Base-by-base conservation (phyloP, 2,113 vertebrate genomes). In the Ovibos moschatus region DNA sequence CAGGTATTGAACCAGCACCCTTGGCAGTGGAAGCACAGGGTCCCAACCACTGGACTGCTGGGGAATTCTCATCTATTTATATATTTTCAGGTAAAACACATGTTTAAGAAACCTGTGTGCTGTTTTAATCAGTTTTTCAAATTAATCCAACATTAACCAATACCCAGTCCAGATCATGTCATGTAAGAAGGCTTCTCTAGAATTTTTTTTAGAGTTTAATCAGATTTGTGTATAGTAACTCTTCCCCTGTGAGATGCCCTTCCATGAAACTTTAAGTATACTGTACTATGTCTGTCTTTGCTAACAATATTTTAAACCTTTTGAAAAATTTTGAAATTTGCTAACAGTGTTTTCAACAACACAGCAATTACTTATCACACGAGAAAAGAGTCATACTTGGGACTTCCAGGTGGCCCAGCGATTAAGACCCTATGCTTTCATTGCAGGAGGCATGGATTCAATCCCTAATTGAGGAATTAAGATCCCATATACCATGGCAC, bases 121-220 rank as follows among this genome's bases (percentile, higher is more conserved):
- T 14, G 16, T 88, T 82, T 62, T 95, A 62, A 91, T 85, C 36
- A 74, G 25, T 50, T 91, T 91, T 94, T 57, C 67, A 43, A 88
- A 12, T 96, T 78, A 89, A 83, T 55, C n/a, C 76, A 27, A 33
- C 17, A 17, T 43, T 43, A 90, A 57, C 51, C 28, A 60, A 81
- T 51, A 89, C 2, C 16, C 14, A 19, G 2, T 47, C 8, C 33
- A 89, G 62, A 83, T 74, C 33, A 84, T 53, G 81, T 27, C 33
- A 58, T 84, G 7, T 14, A 45, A 92, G 33, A 64, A 60, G 33
- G 7, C 55, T n/a, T 47, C 45, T 19, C 2, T 0, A 55, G 57
- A 13, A 94, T 62, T 89, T 89, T 86, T 28, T 50, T 86, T 40
- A 60, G 57, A 30, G 50, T 14, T 33, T 16, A 81, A n/a, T 67